Conservation (phyloP, 35 echinoderm and acorn worm genomes). For the Apostichopus californicus region DNA sequence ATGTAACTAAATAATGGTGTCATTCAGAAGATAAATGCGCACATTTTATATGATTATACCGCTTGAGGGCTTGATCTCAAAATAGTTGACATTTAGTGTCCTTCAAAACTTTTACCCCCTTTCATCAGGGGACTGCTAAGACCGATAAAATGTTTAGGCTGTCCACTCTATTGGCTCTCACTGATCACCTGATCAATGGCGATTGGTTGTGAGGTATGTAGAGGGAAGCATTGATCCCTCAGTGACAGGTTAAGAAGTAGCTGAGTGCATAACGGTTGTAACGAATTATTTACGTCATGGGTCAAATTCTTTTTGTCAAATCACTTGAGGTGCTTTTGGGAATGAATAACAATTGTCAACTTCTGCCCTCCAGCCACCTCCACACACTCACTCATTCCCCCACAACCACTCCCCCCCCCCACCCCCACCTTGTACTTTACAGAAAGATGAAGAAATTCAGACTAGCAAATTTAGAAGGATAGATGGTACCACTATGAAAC, state of each 20-base stretch:
- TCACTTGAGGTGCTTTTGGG: too few relatives aligned
- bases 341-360: too few relatives aligned
- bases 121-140: neutral
- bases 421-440: too few relatives aligned
- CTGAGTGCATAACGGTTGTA: too few relatives aligned
- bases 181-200: neutral
- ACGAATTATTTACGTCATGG: too few relatives aligned
- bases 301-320: too few relatives aligned
- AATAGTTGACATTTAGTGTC: neutral
- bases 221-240: neutral
- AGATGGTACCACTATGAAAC: too few relatives aligned
- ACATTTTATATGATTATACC: slow-evolving; percentile 27
- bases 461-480: too few relatives aligned
- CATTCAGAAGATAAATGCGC: neutral
- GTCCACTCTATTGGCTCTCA: neutral
- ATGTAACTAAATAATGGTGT: neutral
- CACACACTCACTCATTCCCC: too few relatives aligned
- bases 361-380: too few relatives aligned
- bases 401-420: too few relatives aligned
- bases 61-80: neutral
- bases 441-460: too few relatives aligned
- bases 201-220: neutral
- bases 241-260: neutral
- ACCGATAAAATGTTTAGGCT: neutral
- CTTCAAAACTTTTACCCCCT: neutral